Evolutionary conservation across 1,140 invertebrate genomes (phyloP).

Genomic region (Orchesella cincta): DNA sequence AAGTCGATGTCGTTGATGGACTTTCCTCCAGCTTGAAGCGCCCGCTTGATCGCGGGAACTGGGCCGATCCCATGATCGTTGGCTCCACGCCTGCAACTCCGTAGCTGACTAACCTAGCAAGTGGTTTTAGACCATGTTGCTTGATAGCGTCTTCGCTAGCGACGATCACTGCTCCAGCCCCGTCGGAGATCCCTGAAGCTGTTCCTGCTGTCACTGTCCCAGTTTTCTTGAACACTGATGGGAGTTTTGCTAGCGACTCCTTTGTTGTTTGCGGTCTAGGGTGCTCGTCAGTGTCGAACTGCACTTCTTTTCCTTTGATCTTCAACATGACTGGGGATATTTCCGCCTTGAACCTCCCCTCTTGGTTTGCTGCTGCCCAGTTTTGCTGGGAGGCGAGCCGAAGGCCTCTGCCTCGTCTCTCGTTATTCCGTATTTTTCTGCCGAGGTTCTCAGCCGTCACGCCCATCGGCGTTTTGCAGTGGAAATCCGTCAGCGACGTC

Average conservation of each 20-base stretch:
- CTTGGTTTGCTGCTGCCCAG: conserved; percentile 84
- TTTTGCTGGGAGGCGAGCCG: conserved; percentile 78
- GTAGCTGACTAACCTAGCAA: conserved; percentile 76
- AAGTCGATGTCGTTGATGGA: conserved; percentile 84
- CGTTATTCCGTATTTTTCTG: conserved; percentile 80
- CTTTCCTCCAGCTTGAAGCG: conserved; percentile 72
- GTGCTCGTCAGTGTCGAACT: conserved; percentile 88
- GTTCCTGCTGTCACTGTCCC: conserved; percentile 93
- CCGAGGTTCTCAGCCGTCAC: conserved; percentile 97
- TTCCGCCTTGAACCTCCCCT: conserved; percentile 86
- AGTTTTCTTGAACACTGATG: conserved; percentile 92
- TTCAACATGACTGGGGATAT: conserved; percentile 83
- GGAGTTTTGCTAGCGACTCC: conserved; percentile 79
- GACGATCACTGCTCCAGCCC: conserved; percentile 85
- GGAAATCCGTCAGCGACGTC: conserved; percentile 79
- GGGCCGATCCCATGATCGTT: conserved; percentile 58
- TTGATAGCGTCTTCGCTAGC: conserved; percentile 87
- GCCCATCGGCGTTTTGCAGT: conserved; percentile 93
- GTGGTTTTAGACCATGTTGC: conserved; percentile 74
- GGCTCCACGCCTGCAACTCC: conserved; percentile 65
- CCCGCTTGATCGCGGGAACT: conserved; percentile 83
- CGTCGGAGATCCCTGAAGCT: conserved; percentile 95
- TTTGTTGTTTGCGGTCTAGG: conserved; percentile 84
- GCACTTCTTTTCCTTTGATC: conserved; percentile 75
- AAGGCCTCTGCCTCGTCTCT: conserved; percentile 86